Conservation (phyloP, 2,113 vertebrate genomes). For the Chloropsis cyanopogon region DNA sequence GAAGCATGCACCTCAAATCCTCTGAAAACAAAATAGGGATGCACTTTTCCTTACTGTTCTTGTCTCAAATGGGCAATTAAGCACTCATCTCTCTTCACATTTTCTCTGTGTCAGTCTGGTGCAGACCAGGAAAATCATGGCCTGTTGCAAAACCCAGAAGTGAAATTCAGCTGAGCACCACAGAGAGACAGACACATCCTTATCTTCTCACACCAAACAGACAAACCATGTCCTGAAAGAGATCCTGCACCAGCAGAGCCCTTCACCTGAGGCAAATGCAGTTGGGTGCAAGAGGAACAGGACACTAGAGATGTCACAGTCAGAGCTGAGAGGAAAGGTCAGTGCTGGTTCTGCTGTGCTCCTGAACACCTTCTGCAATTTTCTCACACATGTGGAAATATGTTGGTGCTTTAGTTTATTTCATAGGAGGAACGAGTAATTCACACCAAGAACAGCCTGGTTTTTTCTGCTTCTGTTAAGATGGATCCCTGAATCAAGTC, state of each 20-base stretch:
- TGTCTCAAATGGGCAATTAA: background rate
- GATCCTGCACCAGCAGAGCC: background rate
- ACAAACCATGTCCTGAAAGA: background rate
- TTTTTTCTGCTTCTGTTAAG: background rate
- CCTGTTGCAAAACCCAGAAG: background rate
- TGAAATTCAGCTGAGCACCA: background rate
- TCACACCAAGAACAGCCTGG: background rate
- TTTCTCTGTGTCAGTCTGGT: background rate
- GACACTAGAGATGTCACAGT: background rate
- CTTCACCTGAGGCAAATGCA: background rate
- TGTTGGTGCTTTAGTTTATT: background rate
- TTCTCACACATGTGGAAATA: background rate
- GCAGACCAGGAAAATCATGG: background rate
- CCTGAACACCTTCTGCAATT: background rate
- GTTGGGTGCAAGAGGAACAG: background rate
- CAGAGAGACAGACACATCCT: background rate
- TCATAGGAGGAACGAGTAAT: background rate
- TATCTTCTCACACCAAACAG: background rate
- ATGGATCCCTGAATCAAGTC: background rate
- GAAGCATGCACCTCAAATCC: background rate
- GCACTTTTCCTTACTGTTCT: background rate
- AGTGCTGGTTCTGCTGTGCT: background rate
- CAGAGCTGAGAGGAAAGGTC: background rate
- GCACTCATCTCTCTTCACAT: background rate
- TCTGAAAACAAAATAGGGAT: background rate